Percentiles rank a stretch among this genome's conserved stretches.
Conservation (phyloP, 2,888 invertebrate species). For the Apamea epomidion region DNA sequence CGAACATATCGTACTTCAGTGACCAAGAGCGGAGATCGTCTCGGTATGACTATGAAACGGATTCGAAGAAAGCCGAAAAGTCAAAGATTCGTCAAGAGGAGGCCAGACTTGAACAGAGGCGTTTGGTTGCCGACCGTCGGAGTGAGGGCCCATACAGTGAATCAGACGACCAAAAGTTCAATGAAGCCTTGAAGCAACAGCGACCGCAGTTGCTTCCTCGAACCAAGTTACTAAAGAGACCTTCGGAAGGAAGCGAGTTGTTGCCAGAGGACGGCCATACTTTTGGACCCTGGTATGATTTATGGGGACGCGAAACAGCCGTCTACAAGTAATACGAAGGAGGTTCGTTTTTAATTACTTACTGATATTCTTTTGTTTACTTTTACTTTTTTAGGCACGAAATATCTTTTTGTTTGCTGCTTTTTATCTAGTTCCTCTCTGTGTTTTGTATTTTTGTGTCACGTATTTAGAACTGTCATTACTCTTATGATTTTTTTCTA, state of each 20-base stretch:
- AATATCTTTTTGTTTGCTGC: constrained; percentile 51
- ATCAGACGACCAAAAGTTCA: constrained; percentile 90
- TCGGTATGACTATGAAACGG: constrained; percentile 88
- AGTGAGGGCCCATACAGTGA: constrained; percentile 87
- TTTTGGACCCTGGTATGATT: constrained; percentile 97
- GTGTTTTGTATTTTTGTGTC: constrained; percentile 18
- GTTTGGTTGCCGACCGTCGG: constrained; percentile 82
- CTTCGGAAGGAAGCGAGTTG: constrained; percentile 86
- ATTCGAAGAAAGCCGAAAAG: constrained; percentile 89
- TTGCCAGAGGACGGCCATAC: constrained; percentile 92
- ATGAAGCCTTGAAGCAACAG: constrained; percentile 87
- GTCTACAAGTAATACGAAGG: constrained; percentile 88
- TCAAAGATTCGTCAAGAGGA: constrained; percentile 88
- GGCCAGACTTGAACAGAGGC: constrained; percentile 85
- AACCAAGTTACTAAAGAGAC: constrained; percentile 92
- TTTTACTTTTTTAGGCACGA: constrained; percentile 46
- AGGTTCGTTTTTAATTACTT: constrained; percentile 75
- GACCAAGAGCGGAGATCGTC: constrained; percentile 85
- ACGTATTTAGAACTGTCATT: constrained; percentile 27
- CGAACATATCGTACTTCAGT: constrained; percentile 88
- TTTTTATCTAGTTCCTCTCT: constrained; percentile 51
- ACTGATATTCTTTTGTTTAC: constrained; percentile 56
- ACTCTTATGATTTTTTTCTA: neutral
- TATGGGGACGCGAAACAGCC: constrained; percentile 95
- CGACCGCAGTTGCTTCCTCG: constrained; percentile 92